A percentile compares a stretch with the other conserved stretches of the same genome.
Conservation (phyloP, 2,888 invertebrate species). For the Caenorhabditis virilis region DNA sequence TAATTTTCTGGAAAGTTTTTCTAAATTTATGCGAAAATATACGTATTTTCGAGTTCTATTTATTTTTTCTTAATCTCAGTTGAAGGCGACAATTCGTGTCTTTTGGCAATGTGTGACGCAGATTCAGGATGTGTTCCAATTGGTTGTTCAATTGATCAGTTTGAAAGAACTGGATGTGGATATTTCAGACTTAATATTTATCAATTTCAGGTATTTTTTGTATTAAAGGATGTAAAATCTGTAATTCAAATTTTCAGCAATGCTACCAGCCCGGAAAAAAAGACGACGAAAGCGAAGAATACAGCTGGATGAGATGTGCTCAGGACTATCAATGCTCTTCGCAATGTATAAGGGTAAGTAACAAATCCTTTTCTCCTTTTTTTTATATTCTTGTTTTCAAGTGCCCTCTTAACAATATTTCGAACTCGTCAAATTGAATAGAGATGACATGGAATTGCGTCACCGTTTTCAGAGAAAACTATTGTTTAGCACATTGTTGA, state of each 20-base stretch:
- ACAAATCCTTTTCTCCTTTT: conserved; percentile 3
- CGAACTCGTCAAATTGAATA: too few species aligned
- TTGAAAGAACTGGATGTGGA: conserved; percentile 64
- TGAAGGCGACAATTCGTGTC: conserved; percentile 60
- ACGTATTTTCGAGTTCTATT: too few species aligned
- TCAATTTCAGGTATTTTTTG: conserved; percentile 57
- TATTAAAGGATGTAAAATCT: not conserved
- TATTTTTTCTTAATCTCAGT: too few species aligned
- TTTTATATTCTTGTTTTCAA: too few species aligned
- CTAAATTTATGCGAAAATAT: too few species aligned
- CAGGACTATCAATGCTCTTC: conserved; percentile 66
- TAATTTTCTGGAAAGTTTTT: too few species aligned
- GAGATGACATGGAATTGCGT: conserved; percentile 5
- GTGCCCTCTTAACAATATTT: too few species aligned
- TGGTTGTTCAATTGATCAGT: conserved; percentile 61
- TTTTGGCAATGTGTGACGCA: conserved; percentile 64
- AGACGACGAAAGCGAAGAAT: conserved; percentile 62
- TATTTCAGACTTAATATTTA: conserved; percentile 66
- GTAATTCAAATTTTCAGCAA: conserved; percentile 47
- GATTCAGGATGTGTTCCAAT: conserved; percentile 65
- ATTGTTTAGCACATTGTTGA: too few species aligned
- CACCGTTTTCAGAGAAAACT: too few species aligned
- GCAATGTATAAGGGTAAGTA: conserved; percentile 60
- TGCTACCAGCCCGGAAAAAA: conserved; percentile 66
- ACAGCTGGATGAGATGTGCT: conserved; percentile 66